Percentiles rank a stretch among this genome's conserved stretches.
Conservation (phyloP, 2,888 invertebrate genomes). For the Cephus nigrinus region DNA sequence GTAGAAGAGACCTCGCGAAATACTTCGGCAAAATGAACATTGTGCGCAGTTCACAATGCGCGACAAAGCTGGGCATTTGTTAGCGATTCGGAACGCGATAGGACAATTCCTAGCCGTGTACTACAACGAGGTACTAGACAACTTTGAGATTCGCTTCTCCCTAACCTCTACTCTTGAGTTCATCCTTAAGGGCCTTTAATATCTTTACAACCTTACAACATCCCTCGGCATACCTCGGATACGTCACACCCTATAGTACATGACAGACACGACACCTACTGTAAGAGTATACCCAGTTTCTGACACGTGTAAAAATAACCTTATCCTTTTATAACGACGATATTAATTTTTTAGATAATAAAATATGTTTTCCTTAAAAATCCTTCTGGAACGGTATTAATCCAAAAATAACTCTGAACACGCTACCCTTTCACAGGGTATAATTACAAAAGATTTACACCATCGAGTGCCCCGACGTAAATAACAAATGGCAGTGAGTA, state of each 20-base stretch:
- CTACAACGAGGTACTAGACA: background rate
- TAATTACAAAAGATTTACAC: background rate
- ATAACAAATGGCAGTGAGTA: background rate
- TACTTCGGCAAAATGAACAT: slow-evolving; percentile 32
- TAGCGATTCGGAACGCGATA: slow-evolving; percentile 39
- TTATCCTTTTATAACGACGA: background rate
- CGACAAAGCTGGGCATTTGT: slow-evolving; percentile 44
- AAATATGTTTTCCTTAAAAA: background rate
- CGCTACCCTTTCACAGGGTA: background rate
- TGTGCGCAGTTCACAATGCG: slow-evolving; percentile 29
- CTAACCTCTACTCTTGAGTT: background rate
- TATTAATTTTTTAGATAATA: background rate
- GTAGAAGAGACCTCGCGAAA: slow-evolving; percentile 27
- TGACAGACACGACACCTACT: background rate
- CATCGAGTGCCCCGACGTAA: background rate
- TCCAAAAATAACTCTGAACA: background rate
- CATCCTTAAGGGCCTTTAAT: background rate
- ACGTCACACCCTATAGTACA: background rate
- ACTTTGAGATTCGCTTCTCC: background rate
- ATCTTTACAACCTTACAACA: background rate
- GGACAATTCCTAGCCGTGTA: background rate
- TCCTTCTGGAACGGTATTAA: background rate
- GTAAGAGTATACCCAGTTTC: background rate
- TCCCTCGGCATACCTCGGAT: background rate
- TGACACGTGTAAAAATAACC: background rate